These are phyloP conservation scores for Apodemus agrarius DNA, from an alignment of 2,797 vertebrate species.

Conservation along the genomic window DNA sequence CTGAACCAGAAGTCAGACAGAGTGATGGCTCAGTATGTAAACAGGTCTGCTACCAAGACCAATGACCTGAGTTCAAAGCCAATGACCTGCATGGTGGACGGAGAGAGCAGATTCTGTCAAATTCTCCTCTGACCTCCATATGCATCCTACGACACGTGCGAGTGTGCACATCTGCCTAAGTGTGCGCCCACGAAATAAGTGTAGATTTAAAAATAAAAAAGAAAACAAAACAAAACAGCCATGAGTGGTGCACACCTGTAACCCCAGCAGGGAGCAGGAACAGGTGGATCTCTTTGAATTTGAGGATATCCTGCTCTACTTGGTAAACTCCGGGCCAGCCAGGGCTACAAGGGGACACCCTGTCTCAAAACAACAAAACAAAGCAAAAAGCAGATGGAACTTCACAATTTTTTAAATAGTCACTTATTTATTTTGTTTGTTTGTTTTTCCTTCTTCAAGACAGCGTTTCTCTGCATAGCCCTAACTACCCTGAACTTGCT, in stretches of 20 bases:
- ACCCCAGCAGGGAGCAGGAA: not conserved
- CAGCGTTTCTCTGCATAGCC: not conserved
- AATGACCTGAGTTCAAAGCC: not conserved
- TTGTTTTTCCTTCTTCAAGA: not conserved
- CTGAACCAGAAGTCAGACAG: not conserved
- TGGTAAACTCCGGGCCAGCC: not conserved
- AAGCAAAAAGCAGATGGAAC: not conserved
- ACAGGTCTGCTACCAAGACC: not conserved
- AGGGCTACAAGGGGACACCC: not conserved
- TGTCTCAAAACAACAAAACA: not conserved
- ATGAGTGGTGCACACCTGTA: not conserved
- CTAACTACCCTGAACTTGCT: not conserved
- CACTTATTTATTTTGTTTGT: not conserved
- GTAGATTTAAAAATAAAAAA: not conserved
- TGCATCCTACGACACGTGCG: rapidly evolving
- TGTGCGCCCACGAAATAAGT: not conserved
- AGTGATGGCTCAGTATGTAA: not conserved
- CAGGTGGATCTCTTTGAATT: not conserved
- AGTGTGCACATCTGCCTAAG: not conserved
- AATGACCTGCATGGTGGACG: not conserved
- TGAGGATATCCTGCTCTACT: not conserved
- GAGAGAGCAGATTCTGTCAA: not conserved
- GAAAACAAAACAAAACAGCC: not conserved
- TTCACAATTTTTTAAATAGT: not conserved
- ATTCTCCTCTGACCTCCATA: not conserved